Conservation (phyloP, 2,888 invertebrate genomes). For the Pinctada fucata region DNA sequence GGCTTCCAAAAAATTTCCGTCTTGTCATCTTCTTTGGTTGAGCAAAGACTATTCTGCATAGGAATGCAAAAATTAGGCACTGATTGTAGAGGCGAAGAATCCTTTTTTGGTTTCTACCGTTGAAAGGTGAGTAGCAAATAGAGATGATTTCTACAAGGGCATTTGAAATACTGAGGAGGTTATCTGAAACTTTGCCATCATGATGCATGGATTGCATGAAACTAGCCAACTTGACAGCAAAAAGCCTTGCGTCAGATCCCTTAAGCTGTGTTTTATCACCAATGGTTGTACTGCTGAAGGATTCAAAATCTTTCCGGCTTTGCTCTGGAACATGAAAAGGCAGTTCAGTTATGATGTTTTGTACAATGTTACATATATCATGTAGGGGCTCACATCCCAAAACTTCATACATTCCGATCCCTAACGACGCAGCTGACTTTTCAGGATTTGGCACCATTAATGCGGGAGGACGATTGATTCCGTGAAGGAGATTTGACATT, state of each 20-base stretch:
- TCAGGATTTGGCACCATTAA: not conserved
- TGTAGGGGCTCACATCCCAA: conserved; percentile 19
- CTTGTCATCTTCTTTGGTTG: conserved; percentile 7
- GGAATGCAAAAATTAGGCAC: conserved; percentile 8
- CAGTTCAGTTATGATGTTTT: conserved; percentile 19
- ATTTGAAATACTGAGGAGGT: not conserved
- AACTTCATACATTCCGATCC: conserved; percentile 11
- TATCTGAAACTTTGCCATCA: not conserved
- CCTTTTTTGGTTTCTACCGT: conserved; percentile 6
- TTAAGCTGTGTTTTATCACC: conserved; percentile 23
- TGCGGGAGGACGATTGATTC: conserved; percentile 14
- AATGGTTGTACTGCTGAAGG: conserved; percentile 5
- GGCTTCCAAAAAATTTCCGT: conserved; percentile 19
- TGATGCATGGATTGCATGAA: not conserved
- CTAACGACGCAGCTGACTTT: not conserved
- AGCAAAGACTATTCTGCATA: conserved; percentile 7
- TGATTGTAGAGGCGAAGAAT: conserved; percentile 16
- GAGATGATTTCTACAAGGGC: conserved; percentile 10
- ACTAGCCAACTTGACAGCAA: conserved; percentile 18
- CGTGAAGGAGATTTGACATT: conserved; percentile 3
- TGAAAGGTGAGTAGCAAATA: conserved; percentile 6
- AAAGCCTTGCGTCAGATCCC: conserved; percentile 15
- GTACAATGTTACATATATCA: conserved; percentile 20
- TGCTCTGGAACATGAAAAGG: conserved; percentile 15
- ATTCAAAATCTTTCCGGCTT: conserved; percentile 17